phyloP scores from a whole-genome alignment of 2,797 vertebrate species.

The Brachyalestes nurse region DNA sequence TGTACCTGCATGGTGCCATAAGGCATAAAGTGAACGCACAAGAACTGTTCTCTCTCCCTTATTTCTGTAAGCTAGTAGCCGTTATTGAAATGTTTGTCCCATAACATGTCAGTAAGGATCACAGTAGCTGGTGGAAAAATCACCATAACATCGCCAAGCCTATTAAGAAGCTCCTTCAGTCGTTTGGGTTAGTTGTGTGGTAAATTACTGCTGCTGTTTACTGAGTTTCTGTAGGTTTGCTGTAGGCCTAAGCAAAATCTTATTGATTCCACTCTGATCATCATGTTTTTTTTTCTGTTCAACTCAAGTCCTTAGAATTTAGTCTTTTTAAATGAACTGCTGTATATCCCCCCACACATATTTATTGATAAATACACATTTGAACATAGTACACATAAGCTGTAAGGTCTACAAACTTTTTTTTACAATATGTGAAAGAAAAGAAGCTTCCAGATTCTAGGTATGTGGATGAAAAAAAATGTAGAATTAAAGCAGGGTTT shows the following conservation, averaged over 20 bases:
- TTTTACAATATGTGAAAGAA: constrained; percentile 6
- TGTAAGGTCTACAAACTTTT: constrained; percentile 11
- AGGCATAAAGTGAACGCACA: constrained; percentile 1
- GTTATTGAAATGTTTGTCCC: constrained; percentile 7
- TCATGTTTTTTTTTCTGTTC: not conserved
- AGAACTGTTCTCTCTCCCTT: not conserved
- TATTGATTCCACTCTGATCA: not conserved
- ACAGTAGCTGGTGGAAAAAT: not conserved
- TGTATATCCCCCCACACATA: constrained; percentile 8
- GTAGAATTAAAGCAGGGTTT: not conserved
- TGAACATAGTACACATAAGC: constrained; percentile 25
- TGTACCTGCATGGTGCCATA: constrained; percentile 13
- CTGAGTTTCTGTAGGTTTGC: constrained; percentile 12
- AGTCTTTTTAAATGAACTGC: constrained; percentile 6
- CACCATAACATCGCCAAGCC: not conserved
- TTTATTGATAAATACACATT: constrained; percentile 48
- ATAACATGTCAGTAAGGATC: not conserved
- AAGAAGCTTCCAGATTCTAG: not conserved
- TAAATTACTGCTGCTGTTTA: constrained; percentile 35
- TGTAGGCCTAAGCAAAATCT: not conserved
- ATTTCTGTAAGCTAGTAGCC: constrained; percentile 12
- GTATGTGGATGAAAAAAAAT: constrained; percentile 9
- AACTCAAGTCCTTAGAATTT: not conserved
- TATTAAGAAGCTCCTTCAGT: not conserved
- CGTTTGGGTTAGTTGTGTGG: constrained; percentile 7